A percentile compares a stretch with the other conserved stretches of the same genome.
These are phyloP conservation scores for Tetragnatha montana DNA, from an alignment of 2,888 invertebrate genomes.

Conservation along the genomic window DNA sequence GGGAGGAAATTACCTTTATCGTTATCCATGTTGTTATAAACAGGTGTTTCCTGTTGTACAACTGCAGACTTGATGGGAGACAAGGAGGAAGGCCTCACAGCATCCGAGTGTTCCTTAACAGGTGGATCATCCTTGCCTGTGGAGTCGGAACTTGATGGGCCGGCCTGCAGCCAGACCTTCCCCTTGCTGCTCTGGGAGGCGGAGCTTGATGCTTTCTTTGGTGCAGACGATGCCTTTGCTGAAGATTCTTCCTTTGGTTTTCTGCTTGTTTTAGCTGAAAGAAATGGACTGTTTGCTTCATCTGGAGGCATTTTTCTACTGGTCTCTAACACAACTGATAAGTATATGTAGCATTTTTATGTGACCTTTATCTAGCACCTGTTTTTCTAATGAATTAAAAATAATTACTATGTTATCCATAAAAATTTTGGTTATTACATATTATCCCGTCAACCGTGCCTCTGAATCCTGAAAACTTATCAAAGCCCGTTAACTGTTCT, in stretches of 20 bases:
- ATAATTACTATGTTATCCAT: no score
- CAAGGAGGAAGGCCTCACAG: constrained; percentile 71
- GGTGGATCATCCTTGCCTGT: constrained; percentile 29
- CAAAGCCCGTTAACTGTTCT: no score
- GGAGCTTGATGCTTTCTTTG: constrained; percentile 38
- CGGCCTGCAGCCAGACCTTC: constrained; percentile 71
- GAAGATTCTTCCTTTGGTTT: constrained; percentile 43
- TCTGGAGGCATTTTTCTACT: no score
- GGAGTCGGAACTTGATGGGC: constrained; percentile 29
- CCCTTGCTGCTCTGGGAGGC: constrained; percentile 64
- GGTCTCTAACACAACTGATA: no score
- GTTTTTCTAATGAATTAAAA: no score
- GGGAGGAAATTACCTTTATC: constrained; percentile 3
- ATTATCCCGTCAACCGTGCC: no score
- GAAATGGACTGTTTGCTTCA: neutral
- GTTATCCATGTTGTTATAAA: constrained; percentile 7
- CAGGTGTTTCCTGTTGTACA: constrained; percentile 10
- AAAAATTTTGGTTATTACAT: no score
- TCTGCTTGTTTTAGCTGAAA: constrained; percentile 33
- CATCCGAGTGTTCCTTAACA: constrained; percentile 62
- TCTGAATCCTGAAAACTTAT: no score
- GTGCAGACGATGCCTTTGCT: constrained; percentile 20
- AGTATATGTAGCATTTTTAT: no score
- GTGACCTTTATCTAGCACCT: no score
- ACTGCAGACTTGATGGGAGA: constrained; percentile 53